phyloP scores from a whole-genome alignment of 1,140 invertebrate species.

The Drosophila malerkotliana region DNA sequence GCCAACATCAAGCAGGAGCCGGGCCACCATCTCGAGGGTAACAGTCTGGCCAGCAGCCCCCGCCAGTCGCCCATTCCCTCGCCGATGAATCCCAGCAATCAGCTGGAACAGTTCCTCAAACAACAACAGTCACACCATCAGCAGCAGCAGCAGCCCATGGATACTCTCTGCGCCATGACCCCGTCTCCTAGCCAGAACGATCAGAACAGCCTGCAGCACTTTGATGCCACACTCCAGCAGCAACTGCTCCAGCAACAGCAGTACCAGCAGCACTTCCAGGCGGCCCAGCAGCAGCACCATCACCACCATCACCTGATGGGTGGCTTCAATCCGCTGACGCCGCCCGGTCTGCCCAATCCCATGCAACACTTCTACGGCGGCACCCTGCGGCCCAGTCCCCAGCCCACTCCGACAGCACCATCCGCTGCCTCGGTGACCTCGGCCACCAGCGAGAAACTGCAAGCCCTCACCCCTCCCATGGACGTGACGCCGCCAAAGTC shows the following conservation, averaged over 20 bases:
- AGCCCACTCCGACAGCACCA: slow-evolving; percentile 53
- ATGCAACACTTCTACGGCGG: slow-evolving; percentile 83
- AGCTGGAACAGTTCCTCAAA: slow-evolving; percentile 76
- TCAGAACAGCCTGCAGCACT: slow-evolving; percentile 74
- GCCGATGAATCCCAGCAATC: slow-evolving; percentile 36
- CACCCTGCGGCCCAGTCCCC: slow-evolving; percentile 83
- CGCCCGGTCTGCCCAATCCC: slow-evolving; percentile 84
- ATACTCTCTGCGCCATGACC: slow-evolving; percentile 81
- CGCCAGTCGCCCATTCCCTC: slow-evolving; percentile 60
- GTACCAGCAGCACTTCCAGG: slow-evolving; percentile 80
- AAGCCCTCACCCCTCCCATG: slow-evolving; percentile 79
- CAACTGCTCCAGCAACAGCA: slow-evolving; percentile 78
- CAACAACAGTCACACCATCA: slow-evolving; percentile 61
- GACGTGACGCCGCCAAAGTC: slow-evolving; percentile 86
- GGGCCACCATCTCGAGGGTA: slow-evolving; percentile 52
- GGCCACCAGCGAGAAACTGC: slow-evolving; percentile 57
- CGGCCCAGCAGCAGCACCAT: slow-evolving; percentile 68
- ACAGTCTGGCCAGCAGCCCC: slow-evolving; percentile 58
- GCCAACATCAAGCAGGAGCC: slow-evolving; percentile 78
- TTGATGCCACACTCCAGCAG: slow-evolving; percentile 68
- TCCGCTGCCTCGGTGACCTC: slow-evolving; percentile 12
- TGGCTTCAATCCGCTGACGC: slow-evolving; percentile 83
- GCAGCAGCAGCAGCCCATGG: slow-evolving; percentile 61
- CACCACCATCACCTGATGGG: slow-evolving; percentile 74
- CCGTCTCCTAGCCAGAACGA: slow-evolving; percentile 85